Conservation (phyloP, 1,140 invertebrate species). For the Lepidurus apus region DNA sequence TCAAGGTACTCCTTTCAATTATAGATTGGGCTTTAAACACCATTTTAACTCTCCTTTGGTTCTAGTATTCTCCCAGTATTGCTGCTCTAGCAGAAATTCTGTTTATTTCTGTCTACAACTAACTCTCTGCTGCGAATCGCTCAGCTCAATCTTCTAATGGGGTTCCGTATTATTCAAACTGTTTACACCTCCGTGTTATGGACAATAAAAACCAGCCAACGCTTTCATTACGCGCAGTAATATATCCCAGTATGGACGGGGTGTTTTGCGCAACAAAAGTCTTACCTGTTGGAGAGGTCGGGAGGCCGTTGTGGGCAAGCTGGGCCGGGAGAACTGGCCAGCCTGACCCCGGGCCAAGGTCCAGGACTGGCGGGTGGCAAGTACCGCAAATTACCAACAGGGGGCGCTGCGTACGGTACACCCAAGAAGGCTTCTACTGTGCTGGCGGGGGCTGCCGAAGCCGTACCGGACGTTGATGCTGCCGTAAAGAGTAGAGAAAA, state of each 20-base stretch:
- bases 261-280: background rate
- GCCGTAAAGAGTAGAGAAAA: background rate
- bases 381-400: constrained; percentile 48
- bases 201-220: too few species aligned
- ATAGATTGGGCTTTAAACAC: background rate
- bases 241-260: too few species aligned
- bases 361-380: constrained; percentile 61
- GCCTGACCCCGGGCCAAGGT: constrained; percentile 77
- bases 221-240: too few species aligned
- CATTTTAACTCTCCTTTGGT: background rate
- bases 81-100: background rate
- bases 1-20: background rate
- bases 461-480: background rate
- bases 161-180: background rate
- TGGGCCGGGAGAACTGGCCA: constrained; percentile 70
- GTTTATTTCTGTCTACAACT: background rate
- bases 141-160: background rate
- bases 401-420: constrained; percentile 53
- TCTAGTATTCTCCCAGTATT: background rate
- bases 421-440: constrained; percentile 59
- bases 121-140: background rate
- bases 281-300: constrained; percentile 68
- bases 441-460: background rate
- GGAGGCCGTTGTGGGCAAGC: constrained; percentile 85
- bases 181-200: background rate